Evolutionary conservation across 2,888 invertebrate genomes (phyloP), one percentile per base, ranked within the genome.

Genomic region (Drosophila helvetica): DNA sequence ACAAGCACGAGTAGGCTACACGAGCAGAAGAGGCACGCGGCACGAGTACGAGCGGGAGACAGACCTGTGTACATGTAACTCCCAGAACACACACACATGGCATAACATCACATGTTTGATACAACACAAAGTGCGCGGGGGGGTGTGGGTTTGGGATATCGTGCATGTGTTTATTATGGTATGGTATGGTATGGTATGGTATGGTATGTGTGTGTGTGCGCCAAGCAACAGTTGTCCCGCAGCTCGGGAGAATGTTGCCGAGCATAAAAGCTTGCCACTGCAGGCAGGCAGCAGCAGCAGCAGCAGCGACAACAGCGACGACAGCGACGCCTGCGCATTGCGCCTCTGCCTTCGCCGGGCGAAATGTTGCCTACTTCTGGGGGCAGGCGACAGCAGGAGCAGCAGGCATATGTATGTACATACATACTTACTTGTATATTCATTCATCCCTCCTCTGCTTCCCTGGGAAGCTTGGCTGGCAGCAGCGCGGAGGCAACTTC

Each of bases 211-310:
- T 55, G 59, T 63, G 33, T 73, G 46, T 59, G 64, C 43, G 6
- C 15, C 75, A 83, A 72, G 86, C 83, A 83, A 83, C 86, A 83
- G 83, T 83, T 83, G 83, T 83, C 77, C 65, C 47, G 33, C 47
- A 19, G 47, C 46, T 53, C 53, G 53, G 58, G 46, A 43, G 63
- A 52, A 59, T 70, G 70, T 71, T 72, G 73, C 58, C 42, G 60
- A 73, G 73, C 72, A 73, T 73, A 61, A 72, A 72, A 69, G 69
- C 69, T 69, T 42, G 54, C 30, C 38, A 25, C 38, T 38, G 30
- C n/a, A 17, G 17, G 55, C 58, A 50, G 60, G 25, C 25, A 25
- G 22, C 52, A 55, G 22, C 59, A 42, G 27, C 63, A 65, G 60
- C 71, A 71, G 73, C 73, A 58, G 43, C 61, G 27, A 67, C 74